phyloP scores from a whole-genome alignment of 2,113 vertebrate genomes.

The Xyrauchen texanus region DNA sequence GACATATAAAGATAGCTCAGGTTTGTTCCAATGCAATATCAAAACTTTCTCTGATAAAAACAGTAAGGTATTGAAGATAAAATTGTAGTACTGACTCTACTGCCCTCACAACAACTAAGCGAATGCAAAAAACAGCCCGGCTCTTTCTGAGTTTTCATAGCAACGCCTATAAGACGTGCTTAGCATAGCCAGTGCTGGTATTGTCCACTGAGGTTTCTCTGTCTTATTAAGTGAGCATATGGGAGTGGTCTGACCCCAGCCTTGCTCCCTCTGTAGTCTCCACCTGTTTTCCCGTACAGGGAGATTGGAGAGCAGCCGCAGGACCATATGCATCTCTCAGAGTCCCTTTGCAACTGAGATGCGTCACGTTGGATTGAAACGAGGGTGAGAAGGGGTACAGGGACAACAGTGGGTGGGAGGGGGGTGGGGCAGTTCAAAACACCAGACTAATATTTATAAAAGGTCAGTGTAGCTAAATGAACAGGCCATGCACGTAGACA shows the following conservation, averaged over 20 bases:
- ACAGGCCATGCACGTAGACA: slow-evolving; percentile 54
- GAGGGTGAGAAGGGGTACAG: too few species aligned
- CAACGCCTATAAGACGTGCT: slow-evolving; percentile 16
- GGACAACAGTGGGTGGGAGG: slow-evolving; percentile 55
- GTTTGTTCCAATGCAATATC: too few species aligned
- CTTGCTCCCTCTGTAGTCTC: slow-evolving; percentile 77
- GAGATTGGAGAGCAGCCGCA: slow-evolving; percentile 67
- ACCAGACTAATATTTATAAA: slow-evolving; percentile 76
- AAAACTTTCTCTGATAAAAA: too few species aligned
- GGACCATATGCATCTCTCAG: slow-evolving; percentile 39
- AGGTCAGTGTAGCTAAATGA: slow-evolving; percentile 68
- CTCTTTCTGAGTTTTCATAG: background rate
- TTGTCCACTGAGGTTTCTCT: slow-evolving; percentile 31
- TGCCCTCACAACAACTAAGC: too few species aligned
- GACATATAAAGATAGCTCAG: too few species aligned
- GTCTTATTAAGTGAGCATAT: slow-evolving; percentile 64
- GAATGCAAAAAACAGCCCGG: background rate
- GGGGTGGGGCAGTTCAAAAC: slow-evolving; percentile 50
- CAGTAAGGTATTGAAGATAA: too few species aligned
- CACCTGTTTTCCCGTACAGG: slow-evolving; percentile 73
- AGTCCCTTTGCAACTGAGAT: slow-evolving; percentile 48
- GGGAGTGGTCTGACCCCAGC: slow-evolving; percentile 72
- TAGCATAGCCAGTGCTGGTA: slow-evolving; percentile 2
- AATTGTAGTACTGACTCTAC: too few species aligned
- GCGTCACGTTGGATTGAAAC: slow-evolving; percentile 30